These are phyloP conservation scores for Gasterosteus nipponicus DNA, from an alignment of 2,113 vertebrate genomes.

Conservation along the genomic window DNA sequence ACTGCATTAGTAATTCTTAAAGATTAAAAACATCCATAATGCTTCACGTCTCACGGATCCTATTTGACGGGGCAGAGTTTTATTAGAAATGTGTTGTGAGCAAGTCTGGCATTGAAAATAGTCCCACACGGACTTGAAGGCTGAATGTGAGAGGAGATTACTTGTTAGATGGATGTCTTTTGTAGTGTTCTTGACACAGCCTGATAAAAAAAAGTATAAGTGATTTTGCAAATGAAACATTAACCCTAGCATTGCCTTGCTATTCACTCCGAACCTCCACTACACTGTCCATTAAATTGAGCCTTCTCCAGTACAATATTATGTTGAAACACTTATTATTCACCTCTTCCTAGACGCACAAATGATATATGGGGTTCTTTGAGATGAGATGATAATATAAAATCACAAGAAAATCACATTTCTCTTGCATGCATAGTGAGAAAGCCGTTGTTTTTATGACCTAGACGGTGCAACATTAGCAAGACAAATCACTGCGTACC, in stretches of 20 bases:
- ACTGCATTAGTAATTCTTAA: conserved; percentile 54
- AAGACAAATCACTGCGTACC: conserved; percentile 48
- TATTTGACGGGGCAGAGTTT: conserved; percentile 41
- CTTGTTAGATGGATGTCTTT: conserved; percentile 65
- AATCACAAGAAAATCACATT: conserved; percentile 39
- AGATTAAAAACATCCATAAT: conserved; percentile 61
- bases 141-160: conserved; percentile 58
- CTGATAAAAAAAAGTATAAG: conserved; percentile 57
- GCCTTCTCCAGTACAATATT: conserved; percentile 11
- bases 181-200: conserved; percentile 34
- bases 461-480: conserved; percentile 45
- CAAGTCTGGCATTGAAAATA: conserved; percentile 35
- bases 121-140: conserved; percentile 37
- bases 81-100: conserved; percentile 57
- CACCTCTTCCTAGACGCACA: conserved; percentile 26
- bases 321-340: conserved; percentile 56
- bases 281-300: conserved; percentile 14
- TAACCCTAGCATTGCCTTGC: conserved; percentile 36
- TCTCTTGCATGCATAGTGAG: conserved; percentile 41
- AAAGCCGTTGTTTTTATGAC: conserved; percentile 18
- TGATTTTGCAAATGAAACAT: conserved; percentile 60
- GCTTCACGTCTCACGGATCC: conserved; percentile 39
- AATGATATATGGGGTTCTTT: conserved; percentile 33
- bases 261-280: conserved; percentile 17
- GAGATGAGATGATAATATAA: conserved; percentile 45